Evolutionary conservation across 2,113 vertebrate species (phyloP).

Genomic region (Sardina pilchardus): DNA sequence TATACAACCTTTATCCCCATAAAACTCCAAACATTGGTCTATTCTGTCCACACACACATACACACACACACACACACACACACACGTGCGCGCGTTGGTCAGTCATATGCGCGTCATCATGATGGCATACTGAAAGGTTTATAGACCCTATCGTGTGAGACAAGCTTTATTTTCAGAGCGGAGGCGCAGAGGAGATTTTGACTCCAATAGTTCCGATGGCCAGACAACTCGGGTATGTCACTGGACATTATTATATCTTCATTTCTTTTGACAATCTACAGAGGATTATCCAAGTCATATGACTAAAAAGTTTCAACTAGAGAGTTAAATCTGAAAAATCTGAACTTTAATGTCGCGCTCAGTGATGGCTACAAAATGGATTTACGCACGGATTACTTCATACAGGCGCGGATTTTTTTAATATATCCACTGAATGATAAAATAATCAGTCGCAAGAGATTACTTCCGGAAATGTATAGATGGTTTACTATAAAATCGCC

Average conservation of each 20-base stretch:
- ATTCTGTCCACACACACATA: not conserved
- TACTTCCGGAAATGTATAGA: no score
- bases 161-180: not conserved
- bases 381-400: not conserved
- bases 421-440: no score
- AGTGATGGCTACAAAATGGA: not conserved
- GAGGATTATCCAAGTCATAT: not conserved
- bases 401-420: not conserved
- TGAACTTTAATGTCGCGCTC: not conserved
- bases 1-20: no score
- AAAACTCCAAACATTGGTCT: not conserved
- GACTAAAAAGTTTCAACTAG: not conserved
- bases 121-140: not conserved
- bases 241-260: not conserved
- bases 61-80: not conserved
- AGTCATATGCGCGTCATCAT: not conserved
- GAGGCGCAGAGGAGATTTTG: not conserved
- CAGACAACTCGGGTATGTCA: not conserved
- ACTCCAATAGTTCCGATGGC: not conserved
- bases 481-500: no score
- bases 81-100: not conserved
- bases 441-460: not conserved
- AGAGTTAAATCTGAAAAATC: not conserved
- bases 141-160: not conserved
- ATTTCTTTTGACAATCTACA: not conserved